phyloP scores from a whole-genome alignment of 2,888 invertebrate species.

The Lochmaea crataegi region DNA sequence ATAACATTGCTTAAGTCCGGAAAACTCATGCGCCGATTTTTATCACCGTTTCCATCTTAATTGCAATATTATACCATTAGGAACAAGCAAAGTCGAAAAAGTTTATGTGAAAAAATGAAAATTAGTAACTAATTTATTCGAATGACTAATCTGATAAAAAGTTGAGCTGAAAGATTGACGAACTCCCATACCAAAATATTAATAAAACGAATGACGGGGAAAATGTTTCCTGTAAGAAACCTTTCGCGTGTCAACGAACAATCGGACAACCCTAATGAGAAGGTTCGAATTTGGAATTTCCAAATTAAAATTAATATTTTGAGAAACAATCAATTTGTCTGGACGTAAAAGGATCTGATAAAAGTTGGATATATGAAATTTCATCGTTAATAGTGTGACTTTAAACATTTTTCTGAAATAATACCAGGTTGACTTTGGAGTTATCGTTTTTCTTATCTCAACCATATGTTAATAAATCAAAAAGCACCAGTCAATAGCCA shows the following conservation, averaged over 20 bases:
- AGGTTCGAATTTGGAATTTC: constrained; percentile 25
- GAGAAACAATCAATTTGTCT: constrained; percentile 46
- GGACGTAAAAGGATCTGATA: constrained; percentile 45
- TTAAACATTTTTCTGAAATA: constrained; percentile 39
- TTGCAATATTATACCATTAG: constrained; percentile 11
- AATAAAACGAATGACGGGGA: constrained; percentile 18
- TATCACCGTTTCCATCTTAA: constrained; percentile 16
- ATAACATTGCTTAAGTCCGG: too few species aligned
- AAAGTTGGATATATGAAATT: constrained; percentile 40
- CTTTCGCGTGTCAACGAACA: constrained; percentile 37
- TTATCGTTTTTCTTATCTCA: constrained; percentile 35
- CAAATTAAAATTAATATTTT: constrained; percentile 42
- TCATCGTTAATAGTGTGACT: constrained; percentile 43
- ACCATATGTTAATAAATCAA: constrained; percentile 37
- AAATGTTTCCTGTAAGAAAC: constrained; percentile 14
- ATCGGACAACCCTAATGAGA: constrained; percentile 37
- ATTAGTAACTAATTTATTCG: constrained; percentile 27
- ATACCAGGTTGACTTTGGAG: background rate
- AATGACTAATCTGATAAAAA: constrained; percentile 25
- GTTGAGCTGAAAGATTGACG: background rate
- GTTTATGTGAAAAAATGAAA: constrained; percentile 13
- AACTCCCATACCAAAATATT: constrained; percentile 8
- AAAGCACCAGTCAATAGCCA: constrained; percentile 36
- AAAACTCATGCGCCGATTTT: too few species aligned
- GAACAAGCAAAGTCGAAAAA: constrained; percentile 7